Conservation (phyloP, 2,888 invertebrate species). For the Pseudococcus jackbeardsleyi region DNA sequence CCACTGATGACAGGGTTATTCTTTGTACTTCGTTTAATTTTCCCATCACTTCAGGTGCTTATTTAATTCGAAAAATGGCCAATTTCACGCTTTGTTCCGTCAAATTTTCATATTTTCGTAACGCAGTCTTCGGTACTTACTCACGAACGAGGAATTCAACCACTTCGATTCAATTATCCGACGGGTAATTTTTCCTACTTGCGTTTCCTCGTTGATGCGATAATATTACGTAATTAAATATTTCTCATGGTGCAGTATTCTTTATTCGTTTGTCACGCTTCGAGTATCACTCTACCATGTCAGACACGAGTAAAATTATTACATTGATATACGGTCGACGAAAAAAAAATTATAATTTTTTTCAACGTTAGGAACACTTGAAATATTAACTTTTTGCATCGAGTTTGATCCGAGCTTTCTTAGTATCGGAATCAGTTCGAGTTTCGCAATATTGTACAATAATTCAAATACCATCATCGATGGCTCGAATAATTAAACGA, state of each 20-base stretch:
- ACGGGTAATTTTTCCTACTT: constrained; percentile 1
- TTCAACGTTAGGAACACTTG: no score
- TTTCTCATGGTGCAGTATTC: constrained; percentile 8
- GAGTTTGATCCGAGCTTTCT: background rate
- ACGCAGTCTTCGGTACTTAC: background rate
- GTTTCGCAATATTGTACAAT: constrained; percentile 22
- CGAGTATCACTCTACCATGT: background rate
- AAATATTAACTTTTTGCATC: no score
- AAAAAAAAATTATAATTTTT: constrained; percentile 20
- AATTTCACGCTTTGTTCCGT: background rate
- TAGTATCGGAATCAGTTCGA: background rate
- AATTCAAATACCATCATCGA: background rate
- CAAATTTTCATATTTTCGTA: constrained; percentile 15
- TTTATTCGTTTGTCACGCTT: constrained; percentile 45
- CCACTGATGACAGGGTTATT: no score
- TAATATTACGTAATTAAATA: constrained; percentile 41
- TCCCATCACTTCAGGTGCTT: background rate
- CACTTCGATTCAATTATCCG: background rate
- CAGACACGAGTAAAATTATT: constrained; percentile 20
- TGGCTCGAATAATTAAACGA: background rate
- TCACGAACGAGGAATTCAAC: background rate
- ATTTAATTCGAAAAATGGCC: background rate
- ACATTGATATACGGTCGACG: no score
- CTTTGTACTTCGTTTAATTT: background rate
- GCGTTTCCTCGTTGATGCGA: constrained; percentile 3